phyloP scores from a whole-genome alignment of 1,140 invertebrate species.

The Orussus abietinus region DNA sequence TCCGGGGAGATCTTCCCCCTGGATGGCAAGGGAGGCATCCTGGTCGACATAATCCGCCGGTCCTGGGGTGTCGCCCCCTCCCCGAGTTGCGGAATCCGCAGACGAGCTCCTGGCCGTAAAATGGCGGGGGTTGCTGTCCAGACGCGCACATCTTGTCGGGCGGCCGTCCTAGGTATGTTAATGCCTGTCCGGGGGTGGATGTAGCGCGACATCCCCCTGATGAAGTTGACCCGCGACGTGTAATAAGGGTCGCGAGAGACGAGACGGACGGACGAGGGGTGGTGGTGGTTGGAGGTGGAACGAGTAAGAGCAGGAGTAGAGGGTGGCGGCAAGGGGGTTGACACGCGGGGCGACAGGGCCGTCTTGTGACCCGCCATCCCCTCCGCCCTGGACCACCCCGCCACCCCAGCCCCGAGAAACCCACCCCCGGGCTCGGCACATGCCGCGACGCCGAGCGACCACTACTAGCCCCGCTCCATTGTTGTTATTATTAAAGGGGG shows the following conservation, averaged over 20 bases:
- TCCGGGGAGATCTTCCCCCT: too few relatives aligned
- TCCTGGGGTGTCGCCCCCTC: too few relatives aligned
- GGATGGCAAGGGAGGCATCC: too few relatives aligned
- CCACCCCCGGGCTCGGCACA: conserved; percentile 16
- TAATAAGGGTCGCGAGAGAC: conserved; percentile 47
- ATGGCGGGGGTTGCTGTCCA: too few relatives aligned
- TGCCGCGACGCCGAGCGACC: conserved; percentile 38
- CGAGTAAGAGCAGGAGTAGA: conserved; percentile 29
- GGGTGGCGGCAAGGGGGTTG: conserved; percentile 34
- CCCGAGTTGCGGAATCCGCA: too few relatives aligned
- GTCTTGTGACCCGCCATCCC: conserved; percentile 42
- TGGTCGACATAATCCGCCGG: too few relatives aligned
- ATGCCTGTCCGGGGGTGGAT: conserved; percentile 30
- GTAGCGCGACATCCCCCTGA: conserved; percentile 41
- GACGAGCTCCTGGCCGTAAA: too few relatives aligned
- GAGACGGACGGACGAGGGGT: conserved; percentile 19
- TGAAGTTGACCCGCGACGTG: conserved; percentile 50
- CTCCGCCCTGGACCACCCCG: conserved; percentile 15
- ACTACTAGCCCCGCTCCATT: conserved; percentile 45
- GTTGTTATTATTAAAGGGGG: conserved; percentile 53
- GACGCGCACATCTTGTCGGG: too few relatives aligned
- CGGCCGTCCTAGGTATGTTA: too few relatives aligned
- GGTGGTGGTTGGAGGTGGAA: conserved; percentile 16
- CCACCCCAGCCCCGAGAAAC: conserved; percentile 14
- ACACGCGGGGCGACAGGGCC: conserved; percentile 47